phyloP scores from a whole-genome alignment of 1,140 invertebrate species.

The Calephelis nemesis region DNA sequence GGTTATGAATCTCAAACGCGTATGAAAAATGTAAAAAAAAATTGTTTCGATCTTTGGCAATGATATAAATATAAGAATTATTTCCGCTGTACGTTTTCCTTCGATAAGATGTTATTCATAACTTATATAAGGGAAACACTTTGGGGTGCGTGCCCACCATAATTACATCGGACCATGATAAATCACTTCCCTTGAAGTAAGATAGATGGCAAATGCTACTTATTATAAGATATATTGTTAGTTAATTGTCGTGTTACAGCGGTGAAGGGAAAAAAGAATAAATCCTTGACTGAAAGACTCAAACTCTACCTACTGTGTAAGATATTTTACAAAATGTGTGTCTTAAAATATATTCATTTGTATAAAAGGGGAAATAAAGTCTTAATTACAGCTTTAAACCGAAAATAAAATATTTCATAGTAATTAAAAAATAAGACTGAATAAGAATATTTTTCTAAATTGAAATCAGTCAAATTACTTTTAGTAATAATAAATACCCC shows the following conservation, averaged over 20 bases:
- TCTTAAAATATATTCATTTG: too few species aligned
- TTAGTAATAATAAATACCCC: too few species aligned
- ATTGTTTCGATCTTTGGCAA: background rate
- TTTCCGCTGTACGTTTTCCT: background rate
- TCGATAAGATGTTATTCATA: background rate
- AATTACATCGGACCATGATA: conserved; percentile 1
- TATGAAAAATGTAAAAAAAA: too few species aligned
- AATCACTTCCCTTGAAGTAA: conserved; percentile 8
- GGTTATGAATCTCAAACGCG: too few species aligned
- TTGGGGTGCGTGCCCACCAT: conserved; percentile 12
- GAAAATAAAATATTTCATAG: too few species aligned
- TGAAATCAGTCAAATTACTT: too few species aligned
- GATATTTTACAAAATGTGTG: too few species aligned
- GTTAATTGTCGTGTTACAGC: background rate
- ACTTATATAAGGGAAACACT: background rate
- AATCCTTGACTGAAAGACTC: background rate
- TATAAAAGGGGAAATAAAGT: too few species aligned
- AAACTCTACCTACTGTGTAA: too few species aligned
- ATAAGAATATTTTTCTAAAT: too few species aligned
- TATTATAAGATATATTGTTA: conserved; percentile 1
- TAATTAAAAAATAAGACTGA: too few species aligned
- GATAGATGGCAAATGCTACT: background rate
- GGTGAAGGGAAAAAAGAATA: background rate
- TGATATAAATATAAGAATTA: background rate
- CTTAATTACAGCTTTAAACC: too few species aligned